Percentiles rank a stretch among this genome's conserved stretches.
These are phyloP conservation scores for Drosophila fulvimacula DNA, from an alignment of 2,888 invertebrate species.

Conservation along the genomic window DNA sequence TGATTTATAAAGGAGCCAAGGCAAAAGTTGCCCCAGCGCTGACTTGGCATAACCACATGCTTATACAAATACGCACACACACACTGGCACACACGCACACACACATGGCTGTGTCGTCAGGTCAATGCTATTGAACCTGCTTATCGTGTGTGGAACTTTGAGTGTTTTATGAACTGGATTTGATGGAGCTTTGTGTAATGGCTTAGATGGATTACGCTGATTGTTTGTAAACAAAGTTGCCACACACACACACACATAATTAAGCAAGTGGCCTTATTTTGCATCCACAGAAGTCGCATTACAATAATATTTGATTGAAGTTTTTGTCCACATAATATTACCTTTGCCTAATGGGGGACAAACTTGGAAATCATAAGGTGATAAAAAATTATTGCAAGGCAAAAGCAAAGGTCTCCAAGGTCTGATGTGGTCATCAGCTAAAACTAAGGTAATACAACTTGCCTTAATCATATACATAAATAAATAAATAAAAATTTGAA, in stretches of 20 bases:
- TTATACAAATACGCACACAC: conserved; percentile 7
- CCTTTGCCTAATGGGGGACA: background rate
- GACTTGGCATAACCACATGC: conserved; percentile 47
- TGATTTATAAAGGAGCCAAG: conserved; percentile 66
- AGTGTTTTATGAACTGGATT: conserved; percentile 86
- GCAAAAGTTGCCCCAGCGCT: conserved; percentile 44
- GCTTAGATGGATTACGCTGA: conserved; percentile 59
- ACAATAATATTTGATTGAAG: conserved; percentile 4
- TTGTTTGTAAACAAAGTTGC: conserved; percentile 41
- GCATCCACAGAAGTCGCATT: background rate
- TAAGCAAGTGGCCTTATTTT: conserved; percentile 11
- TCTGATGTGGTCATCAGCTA: too few relatives aligned
- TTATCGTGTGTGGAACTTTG: conserved; percentile 74
- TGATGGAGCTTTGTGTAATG: conserved; percentile 47
- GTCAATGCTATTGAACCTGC: conserved; percentile 30
- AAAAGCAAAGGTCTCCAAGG: too few relatives aligned
- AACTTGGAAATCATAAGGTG: background rate
- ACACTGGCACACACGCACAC: background rate
- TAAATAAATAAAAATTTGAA: too few relatives aligned
- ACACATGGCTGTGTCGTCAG: conserved; percentile 15
- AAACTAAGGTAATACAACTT: too few relatives aligned
- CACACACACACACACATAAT: conserved; percentile 5
- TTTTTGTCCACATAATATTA: background rate
- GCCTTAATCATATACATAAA: too few relatives aligned
- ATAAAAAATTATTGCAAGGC: background rate